phyloP scores from a whole-genome alignment of 2,888 invertebrate genomes.

The Parnassius smintheus region DNA sequence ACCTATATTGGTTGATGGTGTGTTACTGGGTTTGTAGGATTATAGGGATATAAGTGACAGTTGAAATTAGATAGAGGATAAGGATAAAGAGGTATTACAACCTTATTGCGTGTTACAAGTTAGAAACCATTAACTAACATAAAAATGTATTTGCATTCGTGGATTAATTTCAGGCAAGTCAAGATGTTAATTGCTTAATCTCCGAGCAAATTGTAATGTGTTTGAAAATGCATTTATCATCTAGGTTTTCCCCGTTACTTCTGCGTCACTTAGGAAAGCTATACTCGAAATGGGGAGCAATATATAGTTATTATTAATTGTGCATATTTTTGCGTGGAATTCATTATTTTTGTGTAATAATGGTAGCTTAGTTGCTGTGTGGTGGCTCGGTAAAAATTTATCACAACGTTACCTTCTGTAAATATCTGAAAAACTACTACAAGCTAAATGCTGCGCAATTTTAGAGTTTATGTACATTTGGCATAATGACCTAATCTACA shows the following conservation, averaged over 20 bases:
- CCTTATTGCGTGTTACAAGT: no score
- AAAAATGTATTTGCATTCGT: conserved; percentile 18
- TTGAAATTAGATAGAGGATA: no score
- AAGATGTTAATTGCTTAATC: conserved; percentile 24
- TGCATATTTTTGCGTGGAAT: conserved; percentile 18
- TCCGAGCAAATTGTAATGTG: conserved; percentile 26
- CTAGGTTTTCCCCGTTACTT: conserved; percentile 24
- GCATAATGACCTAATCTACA: no score
- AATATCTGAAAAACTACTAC: no score
- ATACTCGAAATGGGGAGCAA: conserved; percentile 9
- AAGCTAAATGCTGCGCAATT: no score
- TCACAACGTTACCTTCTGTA: no score
- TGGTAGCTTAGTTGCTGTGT: no score
- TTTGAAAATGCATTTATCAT: conserved; percentile 26
- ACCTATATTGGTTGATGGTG: conserved; percentile 18
- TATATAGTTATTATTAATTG: conserved; percentile 10
- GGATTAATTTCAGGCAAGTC: conserved; percentile 19
- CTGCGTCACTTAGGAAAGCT: conserved; percentile 19
- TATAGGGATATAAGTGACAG: no score
- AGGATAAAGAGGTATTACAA: no score
- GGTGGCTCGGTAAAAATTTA: no score
- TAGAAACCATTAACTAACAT: neutral
- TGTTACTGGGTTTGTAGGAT: neutral
- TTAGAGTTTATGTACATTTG: no score
- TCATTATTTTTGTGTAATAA: neutral